Evolutionary conservation across 2,113 vertebrate species (phyloP), one percentile per base, ranked within the genome.

Genomic region (Dicerorhinus sumatrensis): DNA sequence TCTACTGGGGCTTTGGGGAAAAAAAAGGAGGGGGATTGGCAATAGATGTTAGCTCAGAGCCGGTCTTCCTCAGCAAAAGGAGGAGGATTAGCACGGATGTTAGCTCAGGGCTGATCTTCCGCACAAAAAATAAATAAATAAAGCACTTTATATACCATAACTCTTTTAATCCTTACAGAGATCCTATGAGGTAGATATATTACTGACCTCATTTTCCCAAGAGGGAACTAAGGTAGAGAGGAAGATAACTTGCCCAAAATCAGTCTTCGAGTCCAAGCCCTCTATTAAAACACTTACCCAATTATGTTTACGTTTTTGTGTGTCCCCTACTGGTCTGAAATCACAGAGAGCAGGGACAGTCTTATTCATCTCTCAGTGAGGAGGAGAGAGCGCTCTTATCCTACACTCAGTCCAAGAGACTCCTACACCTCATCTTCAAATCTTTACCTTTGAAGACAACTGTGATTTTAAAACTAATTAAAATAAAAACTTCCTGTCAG

Each of bases 401-500:
- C 73, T n/a, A 69, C 18, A 51, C 6, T 87, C 51, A 91, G 39
- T 79, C 29, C 63, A 89, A 85, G 13, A 77, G 46, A 81, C 14
- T 65, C 56, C 42, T 73, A 94, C 2, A 80, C 3, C 17, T 80
- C 31, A 85, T n/a, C 79, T 65, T 81, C 42, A 75, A 96, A 90
- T 75, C 20, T 62, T 23, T 75, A 84, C 39, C 80, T 89, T 54
- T 81, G 51, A 89, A 84, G 54, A 92, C 13, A 92, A 91, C 17
- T 58, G 27, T 93, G 80, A 79, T 33, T 67, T 85, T 92, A 69
- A 90, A 21, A 85, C 46, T 72, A 92, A 81, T 27, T 60, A 88
- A 87, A 95, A 72, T 39, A 88, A 79, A 83, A 92, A 39, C 18
- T 51, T 54, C 42, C 69, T 77, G 42, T 58, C 76, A 51, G 73